Base-by-base conservation (phyloP, 2,797 vertebrate species). In the Remorina albescens region DNA sequence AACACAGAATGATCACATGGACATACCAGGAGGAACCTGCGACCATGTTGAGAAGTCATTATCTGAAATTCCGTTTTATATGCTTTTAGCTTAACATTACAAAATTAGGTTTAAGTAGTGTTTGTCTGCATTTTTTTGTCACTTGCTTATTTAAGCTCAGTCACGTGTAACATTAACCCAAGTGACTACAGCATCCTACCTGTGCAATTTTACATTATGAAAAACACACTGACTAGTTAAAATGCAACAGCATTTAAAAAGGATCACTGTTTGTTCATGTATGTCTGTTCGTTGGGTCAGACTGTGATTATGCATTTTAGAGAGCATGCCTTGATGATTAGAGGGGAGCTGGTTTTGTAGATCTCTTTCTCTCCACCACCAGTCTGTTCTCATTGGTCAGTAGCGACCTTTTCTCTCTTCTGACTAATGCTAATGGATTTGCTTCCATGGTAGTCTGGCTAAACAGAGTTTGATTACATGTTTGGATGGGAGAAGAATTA, bases 351-450 rank as follows among this genome's bases (percentile, higher is more conserved):
- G n/a, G 50, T 50, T 58, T 62, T 66, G 6, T 34, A 60, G 26
- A 8, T 23, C 1, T 74, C 8, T 42, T 15, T 50, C 21, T 46
- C n/a, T 66, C 8, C 12, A 1, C 3, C 30, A 30, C 53, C 23
- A 68, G 13, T 34, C 32, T 34, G 37, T 59, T 15, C 42, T 59
- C 2, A 25, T 54, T 18, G 8, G 10, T 25, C 50, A 49, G 39
- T 76, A 37, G 67, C 77, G 71, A 76, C 55, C 74, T 50, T 23
- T 62, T 62, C 42, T 37, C 55, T 61, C 39, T 57, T 37, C 46
- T 58, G 44, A 62, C 46, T 72, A 66, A 80, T 82, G 83, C 63
- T 82, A 84, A 82, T 81, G 65, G 77, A 83, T 91, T 90, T 79
- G 63, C 64, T 39, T 66, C n/a, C 36, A 70, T 64, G 74, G 67